phyloP scores from a whole-genome alignment of 2,113 vertebrate species.

The Corvus moneduloides region DNA sequence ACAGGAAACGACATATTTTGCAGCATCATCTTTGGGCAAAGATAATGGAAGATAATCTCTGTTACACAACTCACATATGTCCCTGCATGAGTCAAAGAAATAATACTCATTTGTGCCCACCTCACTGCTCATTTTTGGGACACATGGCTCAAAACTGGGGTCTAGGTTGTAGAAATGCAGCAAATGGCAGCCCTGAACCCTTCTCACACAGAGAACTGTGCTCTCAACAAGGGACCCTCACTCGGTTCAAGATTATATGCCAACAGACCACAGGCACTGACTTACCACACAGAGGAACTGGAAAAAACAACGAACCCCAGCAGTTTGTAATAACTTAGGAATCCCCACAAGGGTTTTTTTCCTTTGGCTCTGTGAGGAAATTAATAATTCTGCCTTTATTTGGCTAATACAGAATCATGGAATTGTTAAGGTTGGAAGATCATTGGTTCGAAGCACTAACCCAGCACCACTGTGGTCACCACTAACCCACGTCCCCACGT shows the following conservation, averaged over 20 bases:
- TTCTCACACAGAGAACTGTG: not conserved
- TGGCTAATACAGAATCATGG: not conserved
- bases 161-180: not conserved
- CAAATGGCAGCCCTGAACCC: not conserved
- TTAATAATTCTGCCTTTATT: not conserved
- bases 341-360: not conserved
- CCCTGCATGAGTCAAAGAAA: not conserved
- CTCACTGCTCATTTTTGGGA: not conserved
- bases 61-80: not conserved
- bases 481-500: not conserved
- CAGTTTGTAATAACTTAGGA: not conserved
- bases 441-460: not conserved
- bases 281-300: not conserved
- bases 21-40: not conserved
- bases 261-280: not conserved
- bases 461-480: not conserved
- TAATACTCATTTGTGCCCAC: accelerated
- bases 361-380: not conserved
- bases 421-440: not conserved
- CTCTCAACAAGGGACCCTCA: not conserved
- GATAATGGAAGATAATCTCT: not conserved
- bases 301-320: not conserved
- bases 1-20: not conserved
- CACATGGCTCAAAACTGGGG: not conserved
- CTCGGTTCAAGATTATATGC: not conserved